These are phyloP conservation scores for Eupelmus urozonus DNA, from an alignment of 2,888 invertebrate species.

Conservation along the genomic window DNA sequence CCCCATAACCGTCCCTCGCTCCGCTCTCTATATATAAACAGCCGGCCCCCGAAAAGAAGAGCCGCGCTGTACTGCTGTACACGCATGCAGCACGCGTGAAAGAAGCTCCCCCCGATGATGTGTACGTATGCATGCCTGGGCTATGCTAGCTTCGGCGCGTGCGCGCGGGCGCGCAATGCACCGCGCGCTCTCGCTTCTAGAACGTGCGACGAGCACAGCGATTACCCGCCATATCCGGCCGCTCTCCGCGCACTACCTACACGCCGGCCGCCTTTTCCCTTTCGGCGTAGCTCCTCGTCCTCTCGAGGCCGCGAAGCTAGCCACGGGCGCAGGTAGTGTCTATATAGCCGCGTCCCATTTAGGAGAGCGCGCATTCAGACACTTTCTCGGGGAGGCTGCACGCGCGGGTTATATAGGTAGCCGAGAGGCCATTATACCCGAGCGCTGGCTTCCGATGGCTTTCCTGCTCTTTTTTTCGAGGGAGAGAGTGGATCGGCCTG, in stretches of 20 bases:
- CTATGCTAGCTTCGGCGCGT: neutral
- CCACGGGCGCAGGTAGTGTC: neutral
- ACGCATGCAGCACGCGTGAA: no score
- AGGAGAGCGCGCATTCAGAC: neutral
- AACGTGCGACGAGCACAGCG: constrained; percentile 35
- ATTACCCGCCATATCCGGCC: constrained; percentile 36
- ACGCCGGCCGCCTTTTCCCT: constrained; percentile 33
- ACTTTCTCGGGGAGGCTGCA: no score
- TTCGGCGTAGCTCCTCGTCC: neutral
- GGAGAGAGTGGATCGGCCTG: constrained; percentile 23
- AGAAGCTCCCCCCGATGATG: no score
- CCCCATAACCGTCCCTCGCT: no score
- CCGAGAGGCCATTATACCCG: constrained; percentile 35
- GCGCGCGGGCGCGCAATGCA: neutral
- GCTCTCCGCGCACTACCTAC: no score
- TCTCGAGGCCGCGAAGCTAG: neutral
- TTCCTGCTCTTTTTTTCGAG: no score
- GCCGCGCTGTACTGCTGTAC: no score
- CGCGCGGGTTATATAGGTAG: neutral
- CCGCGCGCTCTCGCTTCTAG: constrained; percentile 57
- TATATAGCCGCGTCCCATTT: neutral
- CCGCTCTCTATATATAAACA: no score
- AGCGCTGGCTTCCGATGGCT: no score
- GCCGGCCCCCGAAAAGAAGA: no score
- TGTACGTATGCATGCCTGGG: no score